phyloP scores from a whole-genome alignment of 2,113 vertebrate genomes.

The Macrotis lagotis region DNA sequence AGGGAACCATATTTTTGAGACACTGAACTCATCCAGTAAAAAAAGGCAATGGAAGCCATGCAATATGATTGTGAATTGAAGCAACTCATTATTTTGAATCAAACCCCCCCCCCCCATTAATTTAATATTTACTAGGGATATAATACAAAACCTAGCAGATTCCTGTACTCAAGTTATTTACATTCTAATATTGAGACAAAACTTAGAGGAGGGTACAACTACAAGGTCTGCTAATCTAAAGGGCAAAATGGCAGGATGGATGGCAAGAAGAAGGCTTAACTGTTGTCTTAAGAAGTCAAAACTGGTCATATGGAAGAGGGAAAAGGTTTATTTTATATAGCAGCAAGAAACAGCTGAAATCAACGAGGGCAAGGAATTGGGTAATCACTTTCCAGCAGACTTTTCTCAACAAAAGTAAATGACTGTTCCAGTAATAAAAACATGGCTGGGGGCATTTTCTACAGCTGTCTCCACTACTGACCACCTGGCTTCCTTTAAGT shows the following conservation, averaged over 20 bases:
- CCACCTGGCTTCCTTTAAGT: too few species aligned
- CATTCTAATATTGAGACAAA: neutral
- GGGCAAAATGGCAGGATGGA: neutral
- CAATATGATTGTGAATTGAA: neutral
- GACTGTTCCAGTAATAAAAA: neutral
- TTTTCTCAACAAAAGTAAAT: neutral
- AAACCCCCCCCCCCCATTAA: too few species aligned
- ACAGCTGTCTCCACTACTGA: neutral
- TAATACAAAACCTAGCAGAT: neutral
- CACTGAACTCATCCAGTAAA: neutral
- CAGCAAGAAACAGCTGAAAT: neutral
- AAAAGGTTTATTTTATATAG: neutral
- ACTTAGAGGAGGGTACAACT: neutral
- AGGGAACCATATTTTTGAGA: neutral
- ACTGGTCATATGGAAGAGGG: neutral
- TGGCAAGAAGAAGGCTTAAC: neutral
- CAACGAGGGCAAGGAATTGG: neutral
- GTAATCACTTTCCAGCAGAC: neutral
- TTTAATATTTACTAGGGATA: neutral
- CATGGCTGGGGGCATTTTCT: neutral
- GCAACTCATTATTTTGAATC: neutral
- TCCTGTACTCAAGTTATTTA: neutral
- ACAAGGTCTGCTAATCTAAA: neutral
- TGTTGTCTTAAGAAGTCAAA: neutral
- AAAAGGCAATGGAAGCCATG: neutral